Percentiles rank a stretch among this genome's conserved stretches.
Conservation (phyloP, 2,113 vertebrate species). For the Callaeas wilsoni region DNA sequence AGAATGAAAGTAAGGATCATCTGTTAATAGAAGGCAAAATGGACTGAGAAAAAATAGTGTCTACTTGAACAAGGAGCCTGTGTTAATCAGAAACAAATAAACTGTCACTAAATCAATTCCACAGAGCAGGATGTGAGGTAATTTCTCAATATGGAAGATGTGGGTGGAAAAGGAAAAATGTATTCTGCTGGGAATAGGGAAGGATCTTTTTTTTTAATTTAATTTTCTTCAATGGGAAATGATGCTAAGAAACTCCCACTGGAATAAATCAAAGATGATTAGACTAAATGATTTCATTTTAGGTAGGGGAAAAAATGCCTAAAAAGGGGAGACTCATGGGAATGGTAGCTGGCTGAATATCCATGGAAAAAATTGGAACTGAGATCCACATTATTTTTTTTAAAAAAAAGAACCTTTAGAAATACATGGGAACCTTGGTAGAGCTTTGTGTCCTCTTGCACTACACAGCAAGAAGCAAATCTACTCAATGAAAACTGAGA, state of each 20-base stretch:
- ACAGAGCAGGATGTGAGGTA: slow-evolving; percentile 9
- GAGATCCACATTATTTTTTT: background rate
- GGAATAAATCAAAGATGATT: slow-evolving; percentile 16
- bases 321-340: background rate
- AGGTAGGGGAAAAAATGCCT: background rate
- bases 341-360: background rate
- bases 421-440: background rate
- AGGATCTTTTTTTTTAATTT: background rate
- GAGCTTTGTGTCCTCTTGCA: background rate
- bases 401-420: background rate
- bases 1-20: background rate
- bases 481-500: background rate
- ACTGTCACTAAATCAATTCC: background rate
- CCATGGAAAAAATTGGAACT: background rate
- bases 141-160: slow-evolving; percentile 1
- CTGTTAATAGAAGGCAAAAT: background rate
- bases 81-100: background rate
- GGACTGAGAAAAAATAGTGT: background rate
- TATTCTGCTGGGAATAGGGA: background rate
- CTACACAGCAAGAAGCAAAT: background rate
- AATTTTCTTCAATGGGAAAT: slow-evolving; percentile 3
- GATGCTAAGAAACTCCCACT: background rate
- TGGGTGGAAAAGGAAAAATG: slow-evolving; percentile 9
- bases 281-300: background rate
- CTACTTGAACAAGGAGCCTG: background rate